Conservation (phyloP, 1,140 invertebrate genomes). For the Trichomalopsis sarcophagae region DNA sequence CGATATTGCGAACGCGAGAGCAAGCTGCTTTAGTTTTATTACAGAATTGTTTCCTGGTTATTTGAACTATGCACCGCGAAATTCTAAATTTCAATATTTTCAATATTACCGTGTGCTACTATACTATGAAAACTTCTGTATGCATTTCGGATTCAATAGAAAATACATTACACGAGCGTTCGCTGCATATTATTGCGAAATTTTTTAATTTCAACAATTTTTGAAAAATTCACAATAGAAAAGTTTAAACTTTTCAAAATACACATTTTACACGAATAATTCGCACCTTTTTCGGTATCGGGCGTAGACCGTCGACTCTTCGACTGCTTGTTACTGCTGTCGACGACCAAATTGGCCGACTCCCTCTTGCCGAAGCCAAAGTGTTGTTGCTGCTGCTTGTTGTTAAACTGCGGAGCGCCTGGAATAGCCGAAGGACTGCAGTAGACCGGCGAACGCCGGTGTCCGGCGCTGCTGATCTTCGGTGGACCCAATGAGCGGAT, state of each 20-base stretch:
- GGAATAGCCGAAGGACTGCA: background rate
- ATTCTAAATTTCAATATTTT: no score
- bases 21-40: background rate
- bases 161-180: no score
- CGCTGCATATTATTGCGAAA: no score
- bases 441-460: background rate
- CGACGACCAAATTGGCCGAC: background rate
- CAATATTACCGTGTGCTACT: no score
- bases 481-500: constrained; percentile 59
- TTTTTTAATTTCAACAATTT: no score
- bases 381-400: background rate
- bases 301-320: background rate
- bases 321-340: background rate
- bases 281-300: background rate
- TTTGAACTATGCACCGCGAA: no score
- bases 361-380: background rate
- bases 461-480: constrained; percentile 45
- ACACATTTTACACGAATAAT: background rate
- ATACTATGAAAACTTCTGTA: no score
- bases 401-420: background rate
- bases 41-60: no score
- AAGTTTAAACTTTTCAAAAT: no score
- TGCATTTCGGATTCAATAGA: no score
- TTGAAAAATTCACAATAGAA: no score
- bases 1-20: background rate